phyloP scores from a whole-genome alignment of 2,797 vertebrate species.

The Acanthurus lineatus region DNA sequence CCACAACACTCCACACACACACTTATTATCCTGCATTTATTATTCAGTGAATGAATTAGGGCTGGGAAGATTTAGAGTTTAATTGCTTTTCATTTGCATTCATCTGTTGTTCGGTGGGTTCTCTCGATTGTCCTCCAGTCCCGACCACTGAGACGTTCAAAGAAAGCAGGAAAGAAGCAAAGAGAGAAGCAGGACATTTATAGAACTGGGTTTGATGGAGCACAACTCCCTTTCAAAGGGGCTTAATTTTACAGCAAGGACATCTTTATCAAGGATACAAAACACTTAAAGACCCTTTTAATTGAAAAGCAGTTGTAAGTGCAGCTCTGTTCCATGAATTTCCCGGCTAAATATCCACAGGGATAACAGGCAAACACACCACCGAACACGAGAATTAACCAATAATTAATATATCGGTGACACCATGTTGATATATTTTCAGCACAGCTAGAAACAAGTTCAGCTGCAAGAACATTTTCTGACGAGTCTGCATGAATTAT shows the following conservation, averaged over 20 bases:
- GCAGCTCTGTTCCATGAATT: constrained; percentile 4
- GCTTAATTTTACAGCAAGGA: constrained; percentile 18
- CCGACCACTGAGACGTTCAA: neutral
- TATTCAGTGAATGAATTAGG: constrained; percentile 51
- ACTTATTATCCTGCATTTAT: constrained; percentile 38
- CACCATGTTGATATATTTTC: constrained; percentile 8
- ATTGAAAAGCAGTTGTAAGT: constrained; percentile 27
- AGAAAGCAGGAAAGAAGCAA: constrained; percentile 23
- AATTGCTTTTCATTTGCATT: constrained; percentile 69
- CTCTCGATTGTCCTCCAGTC: constrained; percentile 49
- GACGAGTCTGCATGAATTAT: constrained; percentile 14
- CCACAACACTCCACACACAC: constrained; percentile 3
- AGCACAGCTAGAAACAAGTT: neutral
- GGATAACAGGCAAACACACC: no score
- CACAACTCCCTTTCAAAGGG: constrained; percentile 27
- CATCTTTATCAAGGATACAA: constrained; percentile 35
- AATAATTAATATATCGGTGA: neutral
- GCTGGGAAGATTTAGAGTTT: constrained; percentile 46
- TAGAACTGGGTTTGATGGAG: constrained; percentile 25
- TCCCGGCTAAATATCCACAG: neutral
- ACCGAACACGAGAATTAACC: no score
- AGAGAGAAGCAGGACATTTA: constrained; percentile 44
- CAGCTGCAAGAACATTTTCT: neutral
- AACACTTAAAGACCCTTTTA: constrained; percentile 18
- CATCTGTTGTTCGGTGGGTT: constrained; percentile 55